Evolutionary conservation across 2,888 invertebrate genomes (phyloP).

Genomic region (Pocota personata): DNA sequence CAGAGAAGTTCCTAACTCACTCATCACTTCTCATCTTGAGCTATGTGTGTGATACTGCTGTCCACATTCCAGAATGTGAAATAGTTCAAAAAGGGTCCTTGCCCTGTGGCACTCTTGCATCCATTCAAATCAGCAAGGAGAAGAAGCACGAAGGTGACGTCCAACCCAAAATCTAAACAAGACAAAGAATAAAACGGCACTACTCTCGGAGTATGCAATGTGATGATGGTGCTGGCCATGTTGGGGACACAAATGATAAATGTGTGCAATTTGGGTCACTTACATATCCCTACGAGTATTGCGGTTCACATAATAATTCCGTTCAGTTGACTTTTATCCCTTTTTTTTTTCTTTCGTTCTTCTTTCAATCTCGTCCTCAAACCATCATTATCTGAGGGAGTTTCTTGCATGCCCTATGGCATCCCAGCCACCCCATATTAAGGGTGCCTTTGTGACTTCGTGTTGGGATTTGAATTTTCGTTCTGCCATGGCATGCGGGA

Average conservation of each 20-base stretch:
- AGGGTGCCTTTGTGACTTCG: slow-evolving; percentile 29
- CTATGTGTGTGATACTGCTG: slow-evolving; percentile 29
- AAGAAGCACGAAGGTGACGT: slow-evolving; percentile 44
- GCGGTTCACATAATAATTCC: slow-evolving; percentile 73
- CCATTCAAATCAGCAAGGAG: slow-evolving; percentile 49
- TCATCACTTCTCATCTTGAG: slow-evolving; percentile 47
- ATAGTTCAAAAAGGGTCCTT: slow-evolving; percentile 69
- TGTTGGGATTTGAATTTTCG: slow-evolving; percentile 66
- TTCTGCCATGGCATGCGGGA: slow-evolving; percentile 21
- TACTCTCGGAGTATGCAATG: background rate
- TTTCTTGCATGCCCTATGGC: slow-evolving; percentile 18
- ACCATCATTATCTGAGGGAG: slow-evolving; percentile 49
- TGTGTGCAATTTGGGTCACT: slow-evolving; percentile 73
- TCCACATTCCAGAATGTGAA: slow-evolving; percentile 61
- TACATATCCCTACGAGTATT: slow-evolving; percentile 73
- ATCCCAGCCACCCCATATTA: background rate
- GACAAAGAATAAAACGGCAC: slow-evolving; percentile 29
- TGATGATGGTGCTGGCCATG: slow-evolving; percentile 49
- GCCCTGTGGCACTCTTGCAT: slow-evolving; percentile 53
- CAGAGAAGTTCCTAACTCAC: slow-evolving; percentile 23
- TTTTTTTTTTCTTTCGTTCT: slow-evolving; percentile 17
- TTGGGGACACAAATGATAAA: slow-evolving; percentile 70
- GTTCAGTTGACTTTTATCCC: slow-evolving; percentile 69
- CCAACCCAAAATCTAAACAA: slow-evolving; percentile 56
- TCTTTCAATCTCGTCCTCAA: slow-evolving; percentile 46